These are phyloP conservation scores for Pyxicephalus adspersus DNA, from an alignment of 2,113 vertebrate genomes.

Conservation along the genomic window DNA sequence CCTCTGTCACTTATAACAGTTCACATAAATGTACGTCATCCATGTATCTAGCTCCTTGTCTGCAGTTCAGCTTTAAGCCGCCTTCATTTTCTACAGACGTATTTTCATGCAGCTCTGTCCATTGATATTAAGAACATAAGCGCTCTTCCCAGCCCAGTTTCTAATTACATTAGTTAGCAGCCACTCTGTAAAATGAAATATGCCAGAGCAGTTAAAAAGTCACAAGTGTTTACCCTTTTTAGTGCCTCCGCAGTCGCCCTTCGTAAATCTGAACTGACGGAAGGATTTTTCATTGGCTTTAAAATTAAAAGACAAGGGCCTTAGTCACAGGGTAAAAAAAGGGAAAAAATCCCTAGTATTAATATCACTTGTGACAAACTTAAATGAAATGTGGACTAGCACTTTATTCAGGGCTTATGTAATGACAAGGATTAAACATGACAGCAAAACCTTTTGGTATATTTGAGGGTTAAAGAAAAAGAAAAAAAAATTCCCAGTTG, in stretches of 20 bases:
- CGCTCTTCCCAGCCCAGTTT: constrained; percentile 31
- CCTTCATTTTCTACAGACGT: no score
- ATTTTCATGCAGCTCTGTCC: not conserved
- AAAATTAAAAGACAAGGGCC: constrained; percentile 55
- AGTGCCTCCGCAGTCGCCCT: constrained; percentile 1
- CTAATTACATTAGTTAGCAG: constrained; percentile 47
- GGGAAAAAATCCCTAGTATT: constrained; percentile 22
- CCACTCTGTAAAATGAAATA: not conserved
- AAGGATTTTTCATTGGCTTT: not conserved
- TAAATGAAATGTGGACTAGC: constrained; percentile 35
- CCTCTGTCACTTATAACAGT: no score
- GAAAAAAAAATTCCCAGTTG: constrained; percentile 57
- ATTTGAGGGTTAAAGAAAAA: constrained; percentile 68
- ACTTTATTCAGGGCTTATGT: constrained; percentile 47
- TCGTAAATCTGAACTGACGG: constrained; percentile 52
- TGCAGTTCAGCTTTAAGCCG: no score
- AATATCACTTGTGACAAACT: constrained; percentile 46
- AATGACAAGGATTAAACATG: not conserved
- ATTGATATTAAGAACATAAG: not conserved
- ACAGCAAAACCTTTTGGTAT: constrained; percentile 59
- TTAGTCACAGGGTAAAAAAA: not conserved
- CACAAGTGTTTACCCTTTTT: constrained; percentile 54
- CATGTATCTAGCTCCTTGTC: no score
- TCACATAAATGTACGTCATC: no score
- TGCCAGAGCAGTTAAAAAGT: constrained; percentile 59